Evolutionary conservation across 2,113 vertebrate species (phyloP).

Genomic region (Gymnogyps californianus): DNA sequence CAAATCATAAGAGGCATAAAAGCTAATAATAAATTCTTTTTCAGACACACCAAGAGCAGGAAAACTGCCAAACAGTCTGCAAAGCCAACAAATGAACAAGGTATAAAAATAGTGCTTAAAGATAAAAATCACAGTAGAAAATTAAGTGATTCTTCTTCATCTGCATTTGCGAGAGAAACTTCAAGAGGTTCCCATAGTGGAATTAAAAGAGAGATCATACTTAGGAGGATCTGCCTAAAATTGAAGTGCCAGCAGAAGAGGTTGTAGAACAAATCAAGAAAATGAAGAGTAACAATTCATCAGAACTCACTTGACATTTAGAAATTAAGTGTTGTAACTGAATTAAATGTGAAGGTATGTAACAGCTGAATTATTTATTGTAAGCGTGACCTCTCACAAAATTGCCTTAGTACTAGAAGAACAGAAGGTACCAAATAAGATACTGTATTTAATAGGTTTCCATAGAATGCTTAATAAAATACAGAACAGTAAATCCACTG

Average conservation of each 20-base stretch:
- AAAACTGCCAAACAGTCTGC: conserved; percentile 30
- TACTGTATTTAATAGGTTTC: background rate
- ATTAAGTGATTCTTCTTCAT: background rate
- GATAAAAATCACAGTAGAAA: conserved; percentile 32
- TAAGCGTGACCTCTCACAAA: background rate
- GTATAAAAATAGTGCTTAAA: conserved; percentile 40
- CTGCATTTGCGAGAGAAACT: background rate
- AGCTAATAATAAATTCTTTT: conserved; percentile 37
- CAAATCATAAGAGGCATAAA: background rate
- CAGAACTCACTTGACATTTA: background rate
- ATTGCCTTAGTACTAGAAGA: background rate
- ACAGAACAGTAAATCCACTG: background rate
- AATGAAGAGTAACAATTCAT: background rate
- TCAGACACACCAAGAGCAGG: conserved; percentile 24
- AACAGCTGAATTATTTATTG: background rate
- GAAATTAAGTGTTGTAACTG: background rate
- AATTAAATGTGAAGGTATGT: background rate
- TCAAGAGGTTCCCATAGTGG: background rate
- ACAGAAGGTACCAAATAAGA: background rate
- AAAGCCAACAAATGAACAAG: conserved; percentile 19
- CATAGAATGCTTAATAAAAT: background rate
- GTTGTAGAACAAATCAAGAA: background rate
- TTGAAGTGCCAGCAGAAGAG: background rate
- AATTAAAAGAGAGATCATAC: background rate
- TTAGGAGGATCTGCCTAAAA: background rate